Conservation (phyloP, 1,140 invertebrate genomes). For the Solen grandis region DNA sequence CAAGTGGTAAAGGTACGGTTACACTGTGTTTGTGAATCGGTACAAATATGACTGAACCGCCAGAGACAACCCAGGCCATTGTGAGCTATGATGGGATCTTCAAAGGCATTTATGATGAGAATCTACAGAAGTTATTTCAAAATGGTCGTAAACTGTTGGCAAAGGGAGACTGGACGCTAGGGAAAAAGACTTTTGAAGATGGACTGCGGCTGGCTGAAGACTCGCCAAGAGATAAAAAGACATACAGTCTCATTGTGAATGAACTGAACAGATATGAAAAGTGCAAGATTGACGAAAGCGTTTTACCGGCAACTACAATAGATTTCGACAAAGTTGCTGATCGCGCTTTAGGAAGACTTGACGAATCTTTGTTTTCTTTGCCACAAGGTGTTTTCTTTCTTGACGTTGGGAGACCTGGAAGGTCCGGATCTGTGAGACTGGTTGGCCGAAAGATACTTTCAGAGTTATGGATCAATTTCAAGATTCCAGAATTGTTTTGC, state of each 20-base stretch:
- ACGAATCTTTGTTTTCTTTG: conserved; percentile 43
- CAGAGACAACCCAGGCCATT: conserved; percentile 58
- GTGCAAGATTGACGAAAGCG: conserved; percentile 43
- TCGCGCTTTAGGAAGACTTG: conserved; percentile 43
- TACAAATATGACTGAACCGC: too few relatives aligned
- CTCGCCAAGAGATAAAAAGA: conserved; percentile 48
- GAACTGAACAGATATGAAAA: conserved; percentile 56
- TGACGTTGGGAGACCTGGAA: conserved; percentile 29
- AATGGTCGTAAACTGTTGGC: conserved; percentile 44
- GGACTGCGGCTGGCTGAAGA: conserved; percentile 16
- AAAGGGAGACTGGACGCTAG: conserved; percentile 43
- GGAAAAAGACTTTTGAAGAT: conserved; percentile 32
- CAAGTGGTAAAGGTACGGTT: too few relatives aligned
- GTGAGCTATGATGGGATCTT: conserved; percentile 67
- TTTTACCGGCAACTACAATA: background rate
- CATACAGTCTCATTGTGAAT: conserved; percentile 42
- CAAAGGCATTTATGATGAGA: conserved; percentile 60
- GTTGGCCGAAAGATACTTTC: conserved; percentile 60
- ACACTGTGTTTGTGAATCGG: too few relatives aligned
- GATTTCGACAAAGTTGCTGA: conserved; percentile 35
- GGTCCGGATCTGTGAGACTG: conserved; percentile 31
- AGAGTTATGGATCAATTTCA: conserved; percentile 58
- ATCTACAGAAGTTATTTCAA: conserved; percentile 51
- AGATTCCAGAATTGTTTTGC: conserved; percentile 65
- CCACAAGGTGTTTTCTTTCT: conserved; percentile 66